Conservation (phyloP, 92 coral and sea anemone species). For the Parazoanthus darwini region DNA sequence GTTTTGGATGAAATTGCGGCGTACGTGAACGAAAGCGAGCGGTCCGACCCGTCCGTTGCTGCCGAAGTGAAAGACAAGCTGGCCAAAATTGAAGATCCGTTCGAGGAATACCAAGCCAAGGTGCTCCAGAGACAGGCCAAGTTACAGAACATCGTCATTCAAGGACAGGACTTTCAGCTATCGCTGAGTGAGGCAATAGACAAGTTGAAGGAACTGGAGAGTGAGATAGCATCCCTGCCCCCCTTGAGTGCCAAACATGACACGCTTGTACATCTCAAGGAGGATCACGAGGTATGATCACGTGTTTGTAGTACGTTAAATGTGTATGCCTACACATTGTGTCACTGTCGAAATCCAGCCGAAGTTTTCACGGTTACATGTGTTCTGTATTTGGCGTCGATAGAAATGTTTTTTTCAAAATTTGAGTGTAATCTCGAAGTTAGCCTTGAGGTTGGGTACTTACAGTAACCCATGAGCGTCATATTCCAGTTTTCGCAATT, state of each 20-base stretch:
- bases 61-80: constrained; percentile 80
- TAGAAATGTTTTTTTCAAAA: neutral
- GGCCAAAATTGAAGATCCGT: constrained; percentile 68
- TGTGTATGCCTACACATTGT: neutral
- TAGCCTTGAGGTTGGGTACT: too few relatives aligned
- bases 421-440: too few relatives aligned
- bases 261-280: constrained; percentile 76
- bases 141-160: constrained; percentile 78
- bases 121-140: constrained; percentile 80
- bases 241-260: constrained; percentile 80
- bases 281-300: constrained; percentile 88
- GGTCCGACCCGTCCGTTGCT: constrained; percentile 82
- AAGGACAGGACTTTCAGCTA: constrained; percentile 76
- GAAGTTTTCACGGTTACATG: neutral
- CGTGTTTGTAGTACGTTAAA: neutral
- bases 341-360: neutral
- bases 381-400: too few relatives aligned
- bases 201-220: constrained; percentile 80
- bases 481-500: too few relatives aligned
- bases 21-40: constrained; percentile 64
- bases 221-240: constrained; percentile 52
- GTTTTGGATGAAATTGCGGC: constrained; percentile 72
- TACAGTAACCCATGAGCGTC: too few relatives aligned
- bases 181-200: constrained; percentile 73
- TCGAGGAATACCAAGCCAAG: constrained; percentile 75